phyloP scores from a whole-genome alignment of 2,113 vertebrate species.

The Aviceda subcristata region DNA sequence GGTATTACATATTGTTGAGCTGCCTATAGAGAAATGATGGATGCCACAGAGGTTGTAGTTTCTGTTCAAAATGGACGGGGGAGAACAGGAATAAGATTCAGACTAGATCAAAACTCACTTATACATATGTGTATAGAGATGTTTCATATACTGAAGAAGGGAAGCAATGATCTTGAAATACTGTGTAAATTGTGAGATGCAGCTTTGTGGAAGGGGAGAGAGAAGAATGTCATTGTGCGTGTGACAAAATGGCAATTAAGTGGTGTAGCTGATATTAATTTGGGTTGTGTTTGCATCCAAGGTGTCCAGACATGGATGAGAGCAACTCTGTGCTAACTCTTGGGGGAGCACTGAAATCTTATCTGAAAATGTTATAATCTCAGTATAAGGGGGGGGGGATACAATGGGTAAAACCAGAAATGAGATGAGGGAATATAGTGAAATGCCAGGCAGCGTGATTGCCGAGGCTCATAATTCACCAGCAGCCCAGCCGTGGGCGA shows the following conservation, averaged over 20 bases:
- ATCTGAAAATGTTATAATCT: background rate
- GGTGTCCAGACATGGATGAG: background rate
- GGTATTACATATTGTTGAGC: background rate
- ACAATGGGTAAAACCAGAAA: background rate
- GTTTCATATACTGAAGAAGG: background rate
- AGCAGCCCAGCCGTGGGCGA: background rate
- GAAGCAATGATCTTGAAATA: background rate
- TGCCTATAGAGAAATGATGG: background rate
- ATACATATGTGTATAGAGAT: fast-evolving
- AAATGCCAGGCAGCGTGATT: background rate
- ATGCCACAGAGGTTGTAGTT: background rate
- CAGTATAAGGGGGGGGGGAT: background rate
- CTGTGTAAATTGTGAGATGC: background rate
- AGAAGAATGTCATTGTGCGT: background rate
- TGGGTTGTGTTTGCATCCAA: background rate
- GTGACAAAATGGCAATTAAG: background rate
- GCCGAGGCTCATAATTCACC: background rate
- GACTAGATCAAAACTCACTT: background rate
- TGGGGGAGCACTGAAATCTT: background rate
- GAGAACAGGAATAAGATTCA: background rate
- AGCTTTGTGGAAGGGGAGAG: background rate
- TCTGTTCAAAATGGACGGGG: background rate
- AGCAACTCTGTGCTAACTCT: background rate
- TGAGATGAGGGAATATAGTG: background rate
- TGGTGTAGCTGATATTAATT: background rate